Percentiles rank a stretch among this genome's conserved stretches.
These are phyloP conservation scores for Mastigias papua DNA, from an alignment of 30 jellyfish, hydroid and myxozoan species.

Conservation along the genomic window DNA sequence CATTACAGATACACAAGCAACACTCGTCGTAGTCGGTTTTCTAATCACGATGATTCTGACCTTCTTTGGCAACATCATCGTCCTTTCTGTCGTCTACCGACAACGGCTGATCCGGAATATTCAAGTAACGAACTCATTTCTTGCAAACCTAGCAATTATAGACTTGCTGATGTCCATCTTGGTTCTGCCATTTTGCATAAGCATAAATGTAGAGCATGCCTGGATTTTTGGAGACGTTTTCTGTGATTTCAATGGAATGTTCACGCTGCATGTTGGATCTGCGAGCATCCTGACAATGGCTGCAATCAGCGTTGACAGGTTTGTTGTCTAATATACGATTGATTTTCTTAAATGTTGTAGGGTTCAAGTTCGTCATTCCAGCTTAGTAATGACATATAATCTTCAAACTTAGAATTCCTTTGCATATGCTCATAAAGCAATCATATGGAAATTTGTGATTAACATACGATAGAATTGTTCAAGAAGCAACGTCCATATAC, in stretches of 20 bases:
- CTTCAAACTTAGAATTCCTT: no score
- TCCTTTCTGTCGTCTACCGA: conserved; percentile 53
- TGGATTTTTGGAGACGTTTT: conserved; percentile 65
- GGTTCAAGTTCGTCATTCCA: background rate
- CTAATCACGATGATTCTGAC: conserved; percentile 56
- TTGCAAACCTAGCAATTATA: conserved; percentile 61
- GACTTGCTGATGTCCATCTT: conserved; percentile 74
- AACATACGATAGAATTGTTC: no score
- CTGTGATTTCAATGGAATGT: conserved; percentile 73
- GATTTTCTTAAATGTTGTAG: background rate
- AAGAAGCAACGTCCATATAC: no score
- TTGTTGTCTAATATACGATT: background rate
- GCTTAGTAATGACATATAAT: background rate
- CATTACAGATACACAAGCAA: conserved; percentile 55
- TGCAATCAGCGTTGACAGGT: conserved; percentile 79
- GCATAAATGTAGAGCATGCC: conserved; percentile 56
- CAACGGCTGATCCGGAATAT: conserved; percentile 45
- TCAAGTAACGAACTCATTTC: conserved; percentile 73
- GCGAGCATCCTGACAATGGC: conserved; percentile 78
- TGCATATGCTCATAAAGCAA: no score
- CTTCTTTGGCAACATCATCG: conserved; percentile 65
- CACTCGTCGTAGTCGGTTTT: conserved; percentile 65
- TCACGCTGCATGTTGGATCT: conserved; percentile 68
- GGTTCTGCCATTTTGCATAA: conserved; percentile 73
- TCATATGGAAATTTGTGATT: no score